Evolutionary conservation across 2,113 vertebrate genomes (phyloP).

Genomic region (Vombatus ursinus): DNA sequence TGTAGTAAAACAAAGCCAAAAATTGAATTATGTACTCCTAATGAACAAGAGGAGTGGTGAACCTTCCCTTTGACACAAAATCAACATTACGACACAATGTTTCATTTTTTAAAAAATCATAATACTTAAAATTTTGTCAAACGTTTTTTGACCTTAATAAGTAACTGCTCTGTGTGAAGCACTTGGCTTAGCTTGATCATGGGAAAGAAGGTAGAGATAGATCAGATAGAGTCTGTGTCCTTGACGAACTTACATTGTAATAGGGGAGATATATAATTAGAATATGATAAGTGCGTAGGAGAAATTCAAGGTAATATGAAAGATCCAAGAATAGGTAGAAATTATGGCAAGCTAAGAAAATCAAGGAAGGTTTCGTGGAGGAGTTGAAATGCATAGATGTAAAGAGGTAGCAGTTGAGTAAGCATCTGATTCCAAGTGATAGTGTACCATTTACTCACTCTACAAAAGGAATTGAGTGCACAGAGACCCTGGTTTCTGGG

Average conservation of each 20-base stretch:
- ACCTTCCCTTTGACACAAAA: background rate
- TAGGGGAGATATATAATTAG: background rate
- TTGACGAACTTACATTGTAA: background rate
- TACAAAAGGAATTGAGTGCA: background rate
- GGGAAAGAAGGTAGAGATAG: background rate
- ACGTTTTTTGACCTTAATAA: background rate
- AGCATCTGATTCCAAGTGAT: background rate
- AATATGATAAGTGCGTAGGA: background rate
- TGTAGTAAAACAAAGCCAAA: background rate
- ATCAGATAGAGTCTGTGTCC: background rate
- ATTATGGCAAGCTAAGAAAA: background rate
- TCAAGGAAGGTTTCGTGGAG: background rate
- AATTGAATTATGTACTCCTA: background rate
- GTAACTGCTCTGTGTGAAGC: background rate
- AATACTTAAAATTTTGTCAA: background rate
- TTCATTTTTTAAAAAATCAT: background rate
- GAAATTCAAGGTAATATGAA: background rate
- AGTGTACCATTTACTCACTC: background rate
- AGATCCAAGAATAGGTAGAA: background rate
- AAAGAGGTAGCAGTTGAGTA: background rate
- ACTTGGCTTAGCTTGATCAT: background rate
- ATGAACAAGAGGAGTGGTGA: background rate
- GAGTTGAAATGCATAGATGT: background rate
- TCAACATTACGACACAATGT: background rate
- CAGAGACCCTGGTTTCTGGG: background rate